Evolutionary conservation across 2,888 invertebrate genomes (phyloP).

Genomic region (Cheiracanthium punctorium): DNA sequence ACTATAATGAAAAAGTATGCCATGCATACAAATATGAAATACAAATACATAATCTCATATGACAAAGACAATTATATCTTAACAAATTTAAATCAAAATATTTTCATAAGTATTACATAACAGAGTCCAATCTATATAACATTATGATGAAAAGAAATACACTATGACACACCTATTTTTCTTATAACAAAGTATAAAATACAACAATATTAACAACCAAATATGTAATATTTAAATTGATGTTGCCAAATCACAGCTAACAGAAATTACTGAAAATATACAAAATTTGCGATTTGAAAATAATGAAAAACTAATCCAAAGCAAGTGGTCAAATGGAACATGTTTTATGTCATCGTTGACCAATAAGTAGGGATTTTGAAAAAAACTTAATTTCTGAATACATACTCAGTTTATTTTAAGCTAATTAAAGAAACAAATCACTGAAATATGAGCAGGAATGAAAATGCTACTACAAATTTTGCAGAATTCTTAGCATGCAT

Average conservation of each 20-base stretch:
- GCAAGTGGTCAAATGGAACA: constrained; percentile 29
- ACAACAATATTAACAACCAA: constrained; percentile 61
- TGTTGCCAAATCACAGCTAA: constrained; percentile 35
- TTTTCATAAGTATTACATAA: background rate
- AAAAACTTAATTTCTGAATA: too few relatives aligned
- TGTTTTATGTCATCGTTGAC: constrained; percentile 27
- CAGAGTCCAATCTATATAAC: background rate
- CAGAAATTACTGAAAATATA: constrained; percentile 28
- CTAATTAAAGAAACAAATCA: too few relatives aligned
- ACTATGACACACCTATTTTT: constrained; percentile 38
- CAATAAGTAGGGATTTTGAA: constrained; percentile 46
- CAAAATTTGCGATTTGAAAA: constrained; percentile 6
- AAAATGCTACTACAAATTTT: too few relatives aligned
- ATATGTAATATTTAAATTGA: constrained; percentile 40
- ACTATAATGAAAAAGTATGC: constrained; percentile 40
- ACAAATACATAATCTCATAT: background rate
- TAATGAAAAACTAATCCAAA: constrained; percentile 31
- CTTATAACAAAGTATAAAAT: constrained; percentile 58
- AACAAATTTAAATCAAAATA: constrained; percentile 4
- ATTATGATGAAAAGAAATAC: background rate
- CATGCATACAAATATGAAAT: constrained; percentile 15
- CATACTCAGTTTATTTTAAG: too few relatives aligned
- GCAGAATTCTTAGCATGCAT: too few relatives aligned
- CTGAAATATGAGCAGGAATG: too few relatives aligned
- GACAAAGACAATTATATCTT: background rate